Conservation (phyloP, 2,888 invertebrate genomes). For the Lacanobia oleracea region DNA sequence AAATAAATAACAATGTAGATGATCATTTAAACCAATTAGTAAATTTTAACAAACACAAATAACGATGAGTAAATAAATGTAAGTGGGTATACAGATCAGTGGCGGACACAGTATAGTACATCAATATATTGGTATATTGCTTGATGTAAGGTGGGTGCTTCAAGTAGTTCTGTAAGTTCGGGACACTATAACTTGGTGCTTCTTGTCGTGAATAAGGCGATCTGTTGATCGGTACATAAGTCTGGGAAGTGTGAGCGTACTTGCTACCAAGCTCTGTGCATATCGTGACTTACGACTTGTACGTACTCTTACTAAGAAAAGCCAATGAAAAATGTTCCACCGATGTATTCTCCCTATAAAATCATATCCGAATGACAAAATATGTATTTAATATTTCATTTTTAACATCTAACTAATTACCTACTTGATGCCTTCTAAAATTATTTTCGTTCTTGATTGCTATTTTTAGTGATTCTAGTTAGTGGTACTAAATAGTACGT, state of each 20-base stretch:
- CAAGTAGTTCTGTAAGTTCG: constrained; percentile 78
- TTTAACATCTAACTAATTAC: constrained; percentile 52
- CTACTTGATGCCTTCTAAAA: constrained; percentile 52
- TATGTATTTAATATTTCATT: constrained; percentile 30
- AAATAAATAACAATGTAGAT: constrained; percentile 65
- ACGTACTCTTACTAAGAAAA: constrained; percentile 84
- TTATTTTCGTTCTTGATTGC: constrained; percentile 37
- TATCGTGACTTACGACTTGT: constrained; percentile 83
- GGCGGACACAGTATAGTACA: constrained; percentile 63
- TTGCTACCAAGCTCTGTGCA: constrained; percentile 89
- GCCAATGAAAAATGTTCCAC: constrained; percentile 81
- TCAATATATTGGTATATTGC: constrained; percentile 67
- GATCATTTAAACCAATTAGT: constrained; percentile 61
- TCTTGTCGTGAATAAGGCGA: constrained; percentile 83
- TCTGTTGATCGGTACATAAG: constrained; percentile 82
- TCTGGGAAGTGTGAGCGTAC: constrained; percentile 90
- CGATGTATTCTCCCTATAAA: constrained; percentile 54
- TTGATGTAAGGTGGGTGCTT: constrained; percentile 88
- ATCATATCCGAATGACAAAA: constrained; percentile 56
- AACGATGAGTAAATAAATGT: constrained; percentile 66
- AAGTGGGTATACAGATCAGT: constrained; percentile 64
- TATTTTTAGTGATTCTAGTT: constrained; percentile 53
- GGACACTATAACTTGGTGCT: constrained; percentile 82
- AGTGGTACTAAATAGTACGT: constrained; percentile 51
- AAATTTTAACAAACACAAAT: constrained; percentile 63